phyloP scores from a whole-genome alignment of 2,888 invertebrate genomes.

The Epistrophella euchroma region DNA sequence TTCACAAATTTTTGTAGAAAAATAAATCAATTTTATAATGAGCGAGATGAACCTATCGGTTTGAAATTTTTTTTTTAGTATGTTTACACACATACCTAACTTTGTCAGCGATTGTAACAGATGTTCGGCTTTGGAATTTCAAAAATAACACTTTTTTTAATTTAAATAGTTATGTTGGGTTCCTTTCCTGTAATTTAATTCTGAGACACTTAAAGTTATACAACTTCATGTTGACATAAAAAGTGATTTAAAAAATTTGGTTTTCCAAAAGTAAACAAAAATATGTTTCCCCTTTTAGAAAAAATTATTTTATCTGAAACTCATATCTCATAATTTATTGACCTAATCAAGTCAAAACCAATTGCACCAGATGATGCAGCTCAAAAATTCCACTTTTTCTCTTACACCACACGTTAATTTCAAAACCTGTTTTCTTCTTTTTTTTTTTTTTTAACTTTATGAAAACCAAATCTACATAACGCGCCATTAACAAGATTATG shows the following conservation, averaged over 20 bases:
- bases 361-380: constrained; percentile 36
- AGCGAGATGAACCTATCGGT: too few relatives aligned
- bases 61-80: too few relatives aligned
- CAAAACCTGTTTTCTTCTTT: constrained; percentile 38
- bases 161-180: not conserved
- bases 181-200: not conserved
- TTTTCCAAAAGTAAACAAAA: not conserved
- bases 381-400: not conserved
- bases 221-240: not conserved
- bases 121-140: too few relatives aligned
- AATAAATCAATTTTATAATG: too few relatives aligned
- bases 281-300: not conserved
- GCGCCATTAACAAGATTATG: constrained; percentile 66
- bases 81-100: too few relatives aligned
- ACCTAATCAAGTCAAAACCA: constrained; percentile 10
- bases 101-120: too few relatives aligned
- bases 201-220: not conserved
- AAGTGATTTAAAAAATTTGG: not conserved
- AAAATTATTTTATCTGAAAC: not conserved
- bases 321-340: constrained; percentile 25
- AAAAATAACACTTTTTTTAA: too few relatives aligned
- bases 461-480: constrained; percentile 53
- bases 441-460: not conserved
- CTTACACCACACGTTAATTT: constrained; percentile 4
- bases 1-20: too few relatives aligned